Evolutionary conservation across 1,140 invertebrate genomes (phyloP).

Genomic region (Drosophila bipectinata): DNA sequence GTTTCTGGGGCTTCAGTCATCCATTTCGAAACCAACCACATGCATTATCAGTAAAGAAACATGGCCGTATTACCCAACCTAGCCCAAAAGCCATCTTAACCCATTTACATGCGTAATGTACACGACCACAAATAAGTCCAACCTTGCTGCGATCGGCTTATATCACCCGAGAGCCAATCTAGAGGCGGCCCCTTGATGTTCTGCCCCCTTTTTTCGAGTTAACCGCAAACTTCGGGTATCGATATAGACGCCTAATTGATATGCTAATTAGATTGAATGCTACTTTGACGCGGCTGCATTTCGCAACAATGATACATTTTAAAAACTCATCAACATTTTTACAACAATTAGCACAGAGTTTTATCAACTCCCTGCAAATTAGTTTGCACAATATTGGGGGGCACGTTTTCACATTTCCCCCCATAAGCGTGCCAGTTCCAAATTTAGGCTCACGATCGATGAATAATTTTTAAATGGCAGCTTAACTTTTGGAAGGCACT

Average conservation of each 20-base stretch:
- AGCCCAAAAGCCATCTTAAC: constrained; percentile 45
- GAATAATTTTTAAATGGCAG: constrained; percentile 13
- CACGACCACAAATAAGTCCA: constrained; percentile 18
- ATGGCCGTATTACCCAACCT: constrained; percentile 33
- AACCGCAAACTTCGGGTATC: constrained; percentile 35
- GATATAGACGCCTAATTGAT: constrained; percentile 38
- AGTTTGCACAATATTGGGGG: constrained; percentile 43
- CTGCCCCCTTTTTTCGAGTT: constrained; percentile 30
- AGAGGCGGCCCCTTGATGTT: constrained; percentile 26
- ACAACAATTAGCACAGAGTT: constrained; percentile 55
- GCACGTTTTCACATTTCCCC: constrained; percentile 61
- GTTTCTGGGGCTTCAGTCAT: constrained; percentile 22
- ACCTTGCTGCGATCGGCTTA: constrained; percentile 27
- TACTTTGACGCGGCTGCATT: constrained; percentile 9
- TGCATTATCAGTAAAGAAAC: constrained; percentile 28
- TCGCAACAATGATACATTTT: constrained; percentile 25
- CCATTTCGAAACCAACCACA: constrained; percentile 4
- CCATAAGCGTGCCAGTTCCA: constrained; percentile 59
- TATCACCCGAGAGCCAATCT: constrained; percentile 22
- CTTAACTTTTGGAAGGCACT: background rate
- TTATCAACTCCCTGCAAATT: constrained; percentile 6
- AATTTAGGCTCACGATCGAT: constrained; percentile 36
- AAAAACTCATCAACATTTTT: constrained; percentile 42
- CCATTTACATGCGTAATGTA: constrained; percentile 45
- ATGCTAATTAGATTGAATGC: constrained; percentile 55